phyloP scores from a whole-genome alignment of 2,797 vertebrate species.

The Parauchenoglanis punctatus region DNA sequence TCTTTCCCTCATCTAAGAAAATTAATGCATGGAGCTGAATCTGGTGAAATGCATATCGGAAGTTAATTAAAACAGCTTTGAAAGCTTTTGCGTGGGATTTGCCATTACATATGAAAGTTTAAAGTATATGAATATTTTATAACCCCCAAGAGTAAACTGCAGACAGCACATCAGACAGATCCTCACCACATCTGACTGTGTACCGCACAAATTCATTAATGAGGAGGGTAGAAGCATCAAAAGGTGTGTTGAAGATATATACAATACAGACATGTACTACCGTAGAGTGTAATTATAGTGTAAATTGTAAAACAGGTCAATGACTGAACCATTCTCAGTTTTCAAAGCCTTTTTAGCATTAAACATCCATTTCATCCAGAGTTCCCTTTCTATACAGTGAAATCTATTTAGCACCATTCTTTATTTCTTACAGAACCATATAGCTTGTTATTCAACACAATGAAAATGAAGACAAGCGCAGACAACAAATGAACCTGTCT shows the following conservation, averaged over 20 bases:
- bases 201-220: constrained; percentile 16
- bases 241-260: constrained; percentile 11
- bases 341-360: constrained; percentile 21
- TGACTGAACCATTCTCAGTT: constrained; percentile 9
- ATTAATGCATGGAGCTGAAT: not conserved
- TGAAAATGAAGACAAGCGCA: constrained; percentile 10
- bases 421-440: constrained; percentile 18
- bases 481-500: not conserved
- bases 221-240: constrained; percentile 12
- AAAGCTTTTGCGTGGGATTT: not conserved
- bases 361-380: constrained; percentile 41
- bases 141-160: constrained; percentile 15
- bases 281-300: constrained; percentile 21
- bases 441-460: not conserved
- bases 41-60: not conserved
- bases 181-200: not conserved
- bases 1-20: not conserved
- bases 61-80: not conserved
- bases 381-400: constrained; percentile 19
- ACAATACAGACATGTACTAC: constrained; percentile 19
- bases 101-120: not conserved
- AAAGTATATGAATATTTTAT: not conserved
- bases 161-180: not conserved
- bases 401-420: constrained; percentile 42
- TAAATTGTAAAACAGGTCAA: constrained; percentile 30